Conservation (phyloP, 2,888 invertebrate species). For the Odontothrips loti region DNA sequence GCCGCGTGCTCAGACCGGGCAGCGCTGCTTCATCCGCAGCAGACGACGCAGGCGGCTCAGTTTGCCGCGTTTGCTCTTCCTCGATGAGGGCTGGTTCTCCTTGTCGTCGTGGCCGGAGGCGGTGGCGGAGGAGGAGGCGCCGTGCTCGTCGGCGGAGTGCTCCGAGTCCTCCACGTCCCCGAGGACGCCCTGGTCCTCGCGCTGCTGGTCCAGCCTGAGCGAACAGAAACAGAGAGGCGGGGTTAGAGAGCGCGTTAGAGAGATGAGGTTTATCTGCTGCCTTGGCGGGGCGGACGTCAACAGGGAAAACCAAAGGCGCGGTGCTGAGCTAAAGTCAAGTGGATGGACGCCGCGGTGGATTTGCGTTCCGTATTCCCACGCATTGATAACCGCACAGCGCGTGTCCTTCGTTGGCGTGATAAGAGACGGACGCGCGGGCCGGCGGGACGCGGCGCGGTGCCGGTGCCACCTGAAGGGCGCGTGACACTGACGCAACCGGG, state of each 20-base stretch:
- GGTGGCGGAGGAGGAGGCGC: neutral
- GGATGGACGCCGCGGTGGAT: neutral
- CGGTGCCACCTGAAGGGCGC: too few relatives aligned
- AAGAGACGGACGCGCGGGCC: too few relatives aligned
- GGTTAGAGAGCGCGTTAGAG: neutral
- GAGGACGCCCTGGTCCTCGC: constrained; percentile 18
- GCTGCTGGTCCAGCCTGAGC: neutral
- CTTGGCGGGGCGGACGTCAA: neutral
- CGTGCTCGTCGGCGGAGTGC: neutral
- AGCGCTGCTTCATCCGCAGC: neutral
- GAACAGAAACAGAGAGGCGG: neutral
- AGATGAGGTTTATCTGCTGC: neutral
- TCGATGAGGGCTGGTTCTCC: neutral
- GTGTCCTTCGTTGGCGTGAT: too few relatives aligned
- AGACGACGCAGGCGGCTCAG: neutral
- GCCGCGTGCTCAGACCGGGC: neutral
- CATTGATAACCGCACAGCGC: too few relatives aligned
- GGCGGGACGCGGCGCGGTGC: too few relatives aligned
- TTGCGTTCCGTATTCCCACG: too few relatives aligned
- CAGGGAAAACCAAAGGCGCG: neutral
- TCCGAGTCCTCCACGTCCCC: constrained; percentile 8
- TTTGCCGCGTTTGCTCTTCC: neutral
- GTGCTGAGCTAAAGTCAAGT: neutral
- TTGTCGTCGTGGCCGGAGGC: neutral
- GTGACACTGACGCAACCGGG: too few relatives aligned